Base-by-base conservation (phyloP, 1,140 invertebrate genomes). In the Heliconius melpomene region DNA sequence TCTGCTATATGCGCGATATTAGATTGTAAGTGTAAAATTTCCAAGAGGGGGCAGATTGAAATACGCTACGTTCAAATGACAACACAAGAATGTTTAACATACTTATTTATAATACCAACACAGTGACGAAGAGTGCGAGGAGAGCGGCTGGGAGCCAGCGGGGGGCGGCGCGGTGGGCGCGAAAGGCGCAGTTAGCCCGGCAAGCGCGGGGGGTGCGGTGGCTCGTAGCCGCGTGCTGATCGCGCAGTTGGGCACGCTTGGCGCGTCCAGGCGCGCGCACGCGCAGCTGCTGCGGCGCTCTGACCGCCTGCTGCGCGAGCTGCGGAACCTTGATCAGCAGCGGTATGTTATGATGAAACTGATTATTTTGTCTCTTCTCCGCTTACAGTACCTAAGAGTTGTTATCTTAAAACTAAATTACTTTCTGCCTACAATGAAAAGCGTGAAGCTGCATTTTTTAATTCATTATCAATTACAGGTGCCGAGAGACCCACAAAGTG, bases 401-500 rank as follows among this genome's bases (percentile, higher is more conserved):
- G 16, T 50, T 50, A 32, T 50, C 11, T 18, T 50, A 50, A 50
- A 1, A 50, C 46, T 50, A 6, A 6, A 6, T 50, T 18, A 5
- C 18, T 16, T 18, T 1, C 32, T 50, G 3, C 0, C 3, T 20
- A 52, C 7, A 18, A 7, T 20, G 2, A 20, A 8, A 18, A 52
- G 18, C 40, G 18, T 52, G 7, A 52, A 20, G 18, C 50, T 46
- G 40, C 3, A 5, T 16, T 46, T 46, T 60, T 60, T 13, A 60
- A 66, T 23, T 16, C 3, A 72, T 72, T 20, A 16, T 36, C 2
- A n/a, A 72, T 2, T 91, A 36, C 89, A 97, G 97, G 88, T 97
- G 98, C 85, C 96, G 99, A 36, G 99, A 99, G 91, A 99, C 99
- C 1, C 99, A 99, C 93, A 99, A 99, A 95, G 98, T 99, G 88